These are phyloP conservation scores for Zosterops borbonicus DNA, from an alignment of 2,113 vertebrate genomes.

Conservation along the genomic window DNA sequence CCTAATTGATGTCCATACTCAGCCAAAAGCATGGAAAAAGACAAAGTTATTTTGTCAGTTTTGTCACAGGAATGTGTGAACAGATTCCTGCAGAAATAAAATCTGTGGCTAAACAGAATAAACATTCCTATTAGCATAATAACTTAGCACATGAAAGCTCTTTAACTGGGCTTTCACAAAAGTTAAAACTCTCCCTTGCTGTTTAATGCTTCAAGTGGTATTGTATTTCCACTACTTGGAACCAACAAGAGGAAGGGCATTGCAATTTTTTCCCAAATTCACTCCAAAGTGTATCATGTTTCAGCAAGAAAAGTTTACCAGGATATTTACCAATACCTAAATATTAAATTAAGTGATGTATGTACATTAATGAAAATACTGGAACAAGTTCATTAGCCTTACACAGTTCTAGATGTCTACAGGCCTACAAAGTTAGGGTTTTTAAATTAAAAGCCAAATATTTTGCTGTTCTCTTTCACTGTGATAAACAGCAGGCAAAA, in stretches of 20 bases:
- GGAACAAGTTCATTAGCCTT: not conserved
- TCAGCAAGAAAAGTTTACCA: not conserved
- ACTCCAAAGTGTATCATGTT: not conserved
- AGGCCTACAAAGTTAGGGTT: not conserved
- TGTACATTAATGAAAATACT: not conserved
- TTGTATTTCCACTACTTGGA: not conserved
- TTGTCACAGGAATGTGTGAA: not conserved
- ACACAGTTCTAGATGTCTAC: not conserved
- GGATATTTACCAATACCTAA: not conserved
- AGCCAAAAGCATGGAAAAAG: not conserved
- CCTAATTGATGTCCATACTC: not conserved
- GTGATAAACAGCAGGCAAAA: not conserved
- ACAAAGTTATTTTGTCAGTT: not conserved
- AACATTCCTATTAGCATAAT: not conserved
- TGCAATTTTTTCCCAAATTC: not conserved
- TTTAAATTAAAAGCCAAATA: not conserved
- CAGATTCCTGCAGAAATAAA: not conserved
- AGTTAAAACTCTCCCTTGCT: not conserved
- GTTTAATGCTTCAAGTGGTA: not conserved
- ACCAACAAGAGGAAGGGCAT: not conserved
- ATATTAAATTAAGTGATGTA: not conserved
- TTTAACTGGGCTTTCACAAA: not conserved
- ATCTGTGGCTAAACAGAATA: not conserved
- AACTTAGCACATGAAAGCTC: not conserved
- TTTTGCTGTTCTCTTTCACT: not conserved